A percentile compares a stretch with the other conserved stretches of the same genome.
Conservation (phyloP, 2,797 vertebrate genomes). For the Amazonetta brasiliensis region DNA sequence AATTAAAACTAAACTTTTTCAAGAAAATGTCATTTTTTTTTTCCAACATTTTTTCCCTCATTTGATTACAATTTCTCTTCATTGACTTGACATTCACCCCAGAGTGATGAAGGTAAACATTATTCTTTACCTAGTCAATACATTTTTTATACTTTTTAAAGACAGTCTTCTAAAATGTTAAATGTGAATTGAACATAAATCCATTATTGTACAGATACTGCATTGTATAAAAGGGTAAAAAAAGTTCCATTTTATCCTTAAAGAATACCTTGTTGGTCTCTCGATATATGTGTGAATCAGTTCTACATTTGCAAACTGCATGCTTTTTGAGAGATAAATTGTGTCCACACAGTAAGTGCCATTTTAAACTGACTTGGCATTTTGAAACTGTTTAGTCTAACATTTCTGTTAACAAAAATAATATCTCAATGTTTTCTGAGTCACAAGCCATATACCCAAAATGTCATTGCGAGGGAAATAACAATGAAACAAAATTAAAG, state of each 20-base stretch:
- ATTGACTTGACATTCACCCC: not conserved
- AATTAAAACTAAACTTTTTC: not conserved
- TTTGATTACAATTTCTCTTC: not conserved
- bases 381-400: conserved; percentile 20
- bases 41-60: not conserved
- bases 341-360: not conserved
- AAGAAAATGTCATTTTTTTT: not conserved
- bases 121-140: not conserved
- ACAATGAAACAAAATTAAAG: not conserved
- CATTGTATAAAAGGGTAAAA: not conserved
- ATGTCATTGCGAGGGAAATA: not conserved
- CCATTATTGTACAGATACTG: not conserved
- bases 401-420: not conserved
- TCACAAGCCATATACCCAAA: not conserved
- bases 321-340: not conserved
- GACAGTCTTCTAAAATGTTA: not conserved
- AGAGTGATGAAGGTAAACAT: not conserved
- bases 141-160: not conserved
- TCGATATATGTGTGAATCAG: not conserved
- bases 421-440: not conserved
- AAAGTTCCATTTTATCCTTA: not conserved
- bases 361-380: conserved; percentile 6
- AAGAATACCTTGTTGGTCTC: not conserved
- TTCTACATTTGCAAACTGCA: not conserved
- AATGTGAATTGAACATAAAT: not conserved